Conservation (phyloP, 92 coral and sea anemone species). For the Porites divaricata region DNA sequence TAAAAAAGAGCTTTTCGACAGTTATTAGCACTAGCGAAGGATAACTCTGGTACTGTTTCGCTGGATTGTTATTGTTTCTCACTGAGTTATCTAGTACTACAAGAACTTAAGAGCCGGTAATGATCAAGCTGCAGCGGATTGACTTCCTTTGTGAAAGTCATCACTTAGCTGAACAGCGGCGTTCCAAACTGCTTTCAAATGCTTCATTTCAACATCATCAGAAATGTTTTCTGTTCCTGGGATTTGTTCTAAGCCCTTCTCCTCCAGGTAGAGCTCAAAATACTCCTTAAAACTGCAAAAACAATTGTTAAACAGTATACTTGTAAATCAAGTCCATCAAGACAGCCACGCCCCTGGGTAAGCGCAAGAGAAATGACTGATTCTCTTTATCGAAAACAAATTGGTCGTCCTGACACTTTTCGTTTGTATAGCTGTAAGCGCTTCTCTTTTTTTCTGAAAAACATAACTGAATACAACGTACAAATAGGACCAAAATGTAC, state of each 20-base stretch:
- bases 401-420: no score
- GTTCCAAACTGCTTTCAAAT: conserved; percentile 41
- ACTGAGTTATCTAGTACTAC: not conserved
- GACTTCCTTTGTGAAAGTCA: conserved; percentile 28
- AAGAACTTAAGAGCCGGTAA: not conserved
- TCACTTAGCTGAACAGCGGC: conserved; percentile 40
- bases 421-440: no score
- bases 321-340: not conserved
- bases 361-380: no score
- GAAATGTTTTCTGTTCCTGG: conserved; percentile 44
- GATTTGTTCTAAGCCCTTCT: conserved; percentile 27
- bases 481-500: no score
- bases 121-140: not conserved
- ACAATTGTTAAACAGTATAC: not conserved
- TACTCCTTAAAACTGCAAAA: conserved; percentile 37
- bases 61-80: not conserved
- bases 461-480: no score
- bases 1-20: no score
- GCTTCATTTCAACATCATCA: conserved; percentile 14
- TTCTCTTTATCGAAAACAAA: no score
- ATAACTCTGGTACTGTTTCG: not conserved
- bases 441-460: no score
- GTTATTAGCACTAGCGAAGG: not conserved
- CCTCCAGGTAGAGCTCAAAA: conserved; percentile 32
- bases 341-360: no score